A percentile compares a stretch with the other conserved stretches of the same genome.
These are phyloP conservation scores for Pygoscelis antarcticus DNA, from an alignment of 2,113 vertebrate species.

Conservation along the genomic window DNA sequence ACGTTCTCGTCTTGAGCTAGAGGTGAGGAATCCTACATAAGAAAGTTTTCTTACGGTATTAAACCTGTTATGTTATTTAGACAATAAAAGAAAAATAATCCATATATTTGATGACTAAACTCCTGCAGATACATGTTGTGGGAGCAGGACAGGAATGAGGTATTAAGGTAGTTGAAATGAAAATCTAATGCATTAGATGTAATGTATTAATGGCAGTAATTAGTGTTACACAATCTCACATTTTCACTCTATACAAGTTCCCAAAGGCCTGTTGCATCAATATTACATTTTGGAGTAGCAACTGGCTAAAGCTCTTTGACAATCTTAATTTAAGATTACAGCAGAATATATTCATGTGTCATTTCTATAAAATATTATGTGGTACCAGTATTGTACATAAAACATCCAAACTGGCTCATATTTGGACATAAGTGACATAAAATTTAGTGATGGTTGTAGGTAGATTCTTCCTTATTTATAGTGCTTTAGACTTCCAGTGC, in stretches of 20 bases:
- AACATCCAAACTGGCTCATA: background rate
- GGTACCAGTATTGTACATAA: background rate
- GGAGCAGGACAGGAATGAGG: background rate
- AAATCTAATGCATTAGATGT: background rate
- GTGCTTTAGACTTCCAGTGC: background rate
- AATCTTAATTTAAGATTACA: background rate
- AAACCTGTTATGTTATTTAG: background rate
- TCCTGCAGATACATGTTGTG: background rate
- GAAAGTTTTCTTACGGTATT: background rate
- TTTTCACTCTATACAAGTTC: background rate
- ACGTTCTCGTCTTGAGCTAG: constrained; percentile 84
- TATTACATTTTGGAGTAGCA: background rate
- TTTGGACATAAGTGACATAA: background rate
- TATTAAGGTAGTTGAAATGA: background rate
- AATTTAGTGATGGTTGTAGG: background rate
- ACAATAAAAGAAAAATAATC: background rate
- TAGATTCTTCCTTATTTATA: background rate
- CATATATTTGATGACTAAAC: background rate
- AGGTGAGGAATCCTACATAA: constrained; percentile 75
- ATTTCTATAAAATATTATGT: background rate
- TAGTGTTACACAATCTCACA: background rate
- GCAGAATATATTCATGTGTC: background rate
- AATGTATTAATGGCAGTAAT: background rate
- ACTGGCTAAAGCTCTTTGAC: background rate
- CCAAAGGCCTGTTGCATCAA: background rate